Evolutionary conservation across 2,113 vertebrate genomes (phyloP).

Genomic region (Campylomormyrus tamandua): DNA sequence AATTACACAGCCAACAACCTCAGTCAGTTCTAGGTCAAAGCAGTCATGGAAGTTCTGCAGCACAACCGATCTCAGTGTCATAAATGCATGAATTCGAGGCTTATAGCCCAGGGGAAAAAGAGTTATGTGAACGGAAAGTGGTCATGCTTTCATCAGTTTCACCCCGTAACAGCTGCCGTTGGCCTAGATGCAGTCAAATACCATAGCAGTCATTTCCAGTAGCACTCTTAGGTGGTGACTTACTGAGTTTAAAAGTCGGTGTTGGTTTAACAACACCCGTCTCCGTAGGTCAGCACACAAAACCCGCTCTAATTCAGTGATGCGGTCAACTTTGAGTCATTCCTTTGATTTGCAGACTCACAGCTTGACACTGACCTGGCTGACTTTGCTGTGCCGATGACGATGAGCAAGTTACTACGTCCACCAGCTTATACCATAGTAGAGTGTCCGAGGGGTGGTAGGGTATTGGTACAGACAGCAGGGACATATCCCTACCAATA

Average conservation of each 20-base stretch:
- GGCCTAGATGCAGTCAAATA: background rate
- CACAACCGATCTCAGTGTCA: background rate
- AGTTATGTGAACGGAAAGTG: background rate
- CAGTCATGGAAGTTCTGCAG: background rate
- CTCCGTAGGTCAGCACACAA: background rate
- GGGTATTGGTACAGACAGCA: background rate
- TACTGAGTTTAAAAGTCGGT: background rate
- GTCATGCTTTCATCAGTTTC: background rate
- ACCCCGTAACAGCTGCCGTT: background rate
- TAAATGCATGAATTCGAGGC: background rate
- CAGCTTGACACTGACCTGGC: background rate
- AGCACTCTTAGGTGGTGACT: background rate
- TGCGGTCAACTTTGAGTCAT: background rate
- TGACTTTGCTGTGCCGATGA: background rate
- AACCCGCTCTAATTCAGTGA: background rate
- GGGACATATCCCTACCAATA: background rate
- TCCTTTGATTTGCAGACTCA: background rate
- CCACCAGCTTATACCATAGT: background rate
- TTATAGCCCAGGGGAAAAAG: background rate
- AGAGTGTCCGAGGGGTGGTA: background rate
- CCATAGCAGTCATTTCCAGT: background rate
- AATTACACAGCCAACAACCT: conserved; percentile 4
- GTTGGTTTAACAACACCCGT: background rate
- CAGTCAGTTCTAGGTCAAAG: background rate
- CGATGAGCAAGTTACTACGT: background rate